Percentiles rank a stretch among this genome's conserved stretches.
Evolutionary conservation across 2,888 invertebrate genomes (phyloP).

Genomic region (Eugnorisma glareosa): DNA sequence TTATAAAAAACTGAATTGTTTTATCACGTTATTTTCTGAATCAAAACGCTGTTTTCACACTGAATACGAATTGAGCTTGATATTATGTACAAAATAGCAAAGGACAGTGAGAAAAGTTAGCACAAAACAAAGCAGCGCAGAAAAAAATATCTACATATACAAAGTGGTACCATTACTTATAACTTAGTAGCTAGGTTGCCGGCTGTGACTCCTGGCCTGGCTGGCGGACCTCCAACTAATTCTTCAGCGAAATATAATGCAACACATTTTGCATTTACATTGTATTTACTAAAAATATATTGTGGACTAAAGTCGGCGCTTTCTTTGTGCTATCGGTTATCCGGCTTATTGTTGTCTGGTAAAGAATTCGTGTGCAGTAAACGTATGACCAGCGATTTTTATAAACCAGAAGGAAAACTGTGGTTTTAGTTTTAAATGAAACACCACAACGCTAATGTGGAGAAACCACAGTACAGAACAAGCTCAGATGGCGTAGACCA

Average conservation of each 20-base stretch:
- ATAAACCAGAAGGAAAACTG: background rate
- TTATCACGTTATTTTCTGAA: background rate
- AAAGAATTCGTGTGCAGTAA: background rate
- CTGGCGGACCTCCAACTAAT: conserved; percentile 55
- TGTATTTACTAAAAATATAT: conserved; percentile 44
- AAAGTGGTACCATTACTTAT: conserved; percentile 34
- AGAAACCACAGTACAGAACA: background rate
- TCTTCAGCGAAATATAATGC: conserved; percentile 45
- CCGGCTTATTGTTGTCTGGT: conserved; percentile 29
- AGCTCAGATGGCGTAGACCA: background rate
- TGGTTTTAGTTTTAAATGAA: background rate
- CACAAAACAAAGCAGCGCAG: background rate
- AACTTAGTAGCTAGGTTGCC: conserved; percentile 28
- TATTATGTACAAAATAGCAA: background rate
- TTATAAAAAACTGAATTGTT: background rate
- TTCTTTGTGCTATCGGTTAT: conserved; percentile 14
- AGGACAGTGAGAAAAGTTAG: background rate
- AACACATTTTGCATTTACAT: conserved; percentile 48
- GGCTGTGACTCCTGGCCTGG: conserved; percentile 7
- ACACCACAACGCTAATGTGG: background rate
- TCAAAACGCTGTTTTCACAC: background rate
- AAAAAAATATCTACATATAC: background rate
- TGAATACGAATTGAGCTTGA: conserved; percentile 6
- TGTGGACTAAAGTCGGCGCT: conserved; percentile 8
- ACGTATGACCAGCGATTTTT: background rate